Evolutionary conservation across 2,113 vertebrate genomes (phyloP).

Genomic region (Meriones unguiculatus): DNA sequence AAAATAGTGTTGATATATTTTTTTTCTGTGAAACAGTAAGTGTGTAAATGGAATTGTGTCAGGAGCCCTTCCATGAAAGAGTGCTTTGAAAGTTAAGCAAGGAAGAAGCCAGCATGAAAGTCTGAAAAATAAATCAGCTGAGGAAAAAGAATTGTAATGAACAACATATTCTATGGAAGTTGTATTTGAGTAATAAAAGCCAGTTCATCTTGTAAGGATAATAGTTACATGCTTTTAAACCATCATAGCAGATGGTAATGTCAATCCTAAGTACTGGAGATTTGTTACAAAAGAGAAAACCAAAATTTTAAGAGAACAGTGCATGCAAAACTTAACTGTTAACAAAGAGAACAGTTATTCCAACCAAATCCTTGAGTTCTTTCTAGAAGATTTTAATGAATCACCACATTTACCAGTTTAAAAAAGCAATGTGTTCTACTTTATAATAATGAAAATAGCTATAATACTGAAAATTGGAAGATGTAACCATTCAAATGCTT

Average conservation of each 20-base stretch:
- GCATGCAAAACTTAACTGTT: background rate
- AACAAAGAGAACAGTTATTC: background rate
- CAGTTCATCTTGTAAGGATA: conserved; percentile 12
- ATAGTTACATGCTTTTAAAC: background rate
- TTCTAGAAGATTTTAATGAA: conserved; percentile 28
- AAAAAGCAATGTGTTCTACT: background rate
- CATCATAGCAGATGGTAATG: background rate
- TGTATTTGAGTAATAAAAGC: conserved; percentile 21
- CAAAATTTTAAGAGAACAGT: background rate
- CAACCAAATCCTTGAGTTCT: background rate
- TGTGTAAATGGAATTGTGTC: background rate
- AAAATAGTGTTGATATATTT: background rate
- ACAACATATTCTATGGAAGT: conserved; percentile 11
- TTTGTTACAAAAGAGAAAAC: background rate
- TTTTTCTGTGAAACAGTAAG: background rate
- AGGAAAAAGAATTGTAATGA: conserved; percentile 33
- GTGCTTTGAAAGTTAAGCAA: conserved; percentile 30
- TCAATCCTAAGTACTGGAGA: background rate
- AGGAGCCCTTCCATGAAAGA: background rate
- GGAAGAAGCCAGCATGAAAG: background rate
- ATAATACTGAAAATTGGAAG: background rate
- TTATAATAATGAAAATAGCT: background rate
- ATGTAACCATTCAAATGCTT: background rate
- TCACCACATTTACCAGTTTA: background rate
- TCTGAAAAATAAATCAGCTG: background rate